Base-by-base conservation (phyloP, 2,888 invertebrate genomes). In the Anaspis maculata region DNA sequence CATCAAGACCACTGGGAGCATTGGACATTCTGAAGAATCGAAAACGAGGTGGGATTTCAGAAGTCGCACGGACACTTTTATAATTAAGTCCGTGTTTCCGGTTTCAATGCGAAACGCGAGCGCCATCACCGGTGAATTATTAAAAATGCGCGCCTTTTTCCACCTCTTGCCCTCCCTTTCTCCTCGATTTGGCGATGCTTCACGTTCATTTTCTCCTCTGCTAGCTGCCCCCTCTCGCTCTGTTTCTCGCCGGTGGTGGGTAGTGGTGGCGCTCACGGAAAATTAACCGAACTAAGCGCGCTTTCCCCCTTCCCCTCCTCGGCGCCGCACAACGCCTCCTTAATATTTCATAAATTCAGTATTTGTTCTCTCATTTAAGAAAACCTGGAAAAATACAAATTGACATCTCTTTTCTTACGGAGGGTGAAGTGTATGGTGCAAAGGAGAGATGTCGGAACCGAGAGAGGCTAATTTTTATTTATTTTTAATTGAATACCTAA, bases 231-330 rank as follows among this genome's bases (percentile, higher is more conserved):
- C n/a, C n/a, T n/a, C n/a, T n/a, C n/a, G n/a, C n/a, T n/a, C n/a
- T n/a, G n/a, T n/a, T n/a, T n/a, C n/a, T n/a, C n/a, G n/a, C n/a
- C n/a, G n/a, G n/a, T n/a, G 28, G 30, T 25, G 11, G 11, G 25
- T 9, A 9, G 5, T 19, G 5, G 19, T 5, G 5, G 19, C 19
- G 13, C 45, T 45, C 48, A 48, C 52, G 52, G 49, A 47, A 48
- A 57, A 57, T 57, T 56, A 55, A 55, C 57, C 52, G 53, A 56
- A 57, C 49, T 48, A n/a, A n/a, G n/a, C n/a, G n/a, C n/a, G n/a
- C n/a, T n/a, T n/a, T n/a, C n/a, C n/a, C n/a, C n/a, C n/a, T n/a
- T n/a, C n/a, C n/a, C n/a, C n/a, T n/a, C n/a, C n/a, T n/a, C n/a
- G n/a, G n/a, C n/a, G n/a, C n/a, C n/a, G n/a, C n/a, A n/a, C n/a